Percentiles rank a stretch among this genome's conserved stretches.
phyloP scores from a whole-genome alignment of 1,140 invertebrate genomes.

The Oedothorax gibbosus region DNA sequence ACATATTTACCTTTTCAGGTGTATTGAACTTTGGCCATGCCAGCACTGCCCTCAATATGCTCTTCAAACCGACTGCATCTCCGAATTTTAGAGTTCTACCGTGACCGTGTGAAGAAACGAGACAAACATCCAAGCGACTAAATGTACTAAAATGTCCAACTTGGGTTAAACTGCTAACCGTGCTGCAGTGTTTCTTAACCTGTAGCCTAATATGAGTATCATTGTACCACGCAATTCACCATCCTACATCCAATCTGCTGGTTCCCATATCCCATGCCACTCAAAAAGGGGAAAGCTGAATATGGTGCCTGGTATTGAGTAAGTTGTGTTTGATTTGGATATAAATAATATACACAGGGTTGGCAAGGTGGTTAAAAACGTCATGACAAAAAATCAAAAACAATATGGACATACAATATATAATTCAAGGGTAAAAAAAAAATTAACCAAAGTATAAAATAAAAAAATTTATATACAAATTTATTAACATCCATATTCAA shows the following conservation, averaged over 20 bases:
- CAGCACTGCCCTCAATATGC: conserved; percentile 7
- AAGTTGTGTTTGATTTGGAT: background rate
- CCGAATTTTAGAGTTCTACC: conserved; percentile 54
- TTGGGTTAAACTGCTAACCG: conserved; percentile 6
- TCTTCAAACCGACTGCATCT: conserved; percentile 40
- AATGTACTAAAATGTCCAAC: conserved; percentile 4
- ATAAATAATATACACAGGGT: no score
- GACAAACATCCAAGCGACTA: conserved; percentile 25
- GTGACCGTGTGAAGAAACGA: conserved; percentile 50
- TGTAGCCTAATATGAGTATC: conserved; percentile 60
- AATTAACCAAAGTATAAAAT: no score
- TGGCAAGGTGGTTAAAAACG: no score
- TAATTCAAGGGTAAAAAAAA: no score
- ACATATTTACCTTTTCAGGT: conserved; percentile 18
- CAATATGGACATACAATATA: no score
- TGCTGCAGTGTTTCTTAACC: conserved; percentile 33
- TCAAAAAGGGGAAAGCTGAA: conserved; percentile 30
- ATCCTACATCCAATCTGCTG: conserved; percentile 24
- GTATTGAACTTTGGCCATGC: conserved; percentile 38
- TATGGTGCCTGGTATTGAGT: conserved; percentile 60
- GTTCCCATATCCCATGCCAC: conserved; percentile 34
- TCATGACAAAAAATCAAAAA: no score
- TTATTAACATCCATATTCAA: no score
- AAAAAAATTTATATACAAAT: no score
- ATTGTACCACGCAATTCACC: conserved; percentile 53